Conservation (phyloP, 2,797 vertebrate species). For the Sparidentex hasta region DNA sequence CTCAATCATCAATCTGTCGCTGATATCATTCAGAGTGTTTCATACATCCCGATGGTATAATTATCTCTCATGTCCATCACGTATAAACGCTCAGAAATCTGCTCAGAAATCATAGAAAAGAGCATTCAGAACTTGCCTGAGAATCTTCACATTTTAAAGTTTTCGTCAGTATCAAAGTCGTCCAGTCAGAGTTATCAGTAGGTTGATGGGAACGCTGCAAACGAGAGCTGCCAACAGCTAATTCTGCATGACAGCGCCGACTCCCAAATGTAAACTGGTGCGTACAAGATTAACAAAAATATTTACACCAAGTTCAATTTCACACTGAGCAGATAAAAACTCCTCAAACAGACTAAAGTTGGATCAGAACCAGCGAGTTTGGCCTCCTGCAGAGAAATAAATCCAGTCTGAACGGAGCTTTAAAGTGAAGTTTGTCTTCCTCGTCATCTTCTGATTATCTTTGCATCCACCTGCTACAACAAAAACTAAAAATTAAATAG, state of each 20-base stretch:
- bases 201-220: too few relatives aligned
- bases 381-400: too few relatives aligned
- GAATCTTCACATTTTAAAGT: neutral
- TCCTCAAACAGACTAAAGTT: neutral
- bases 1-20: neutral
- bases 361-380: too few relatives aligned
- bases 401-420: neutral
- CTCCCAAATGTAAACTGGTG: too few relatives aligned
- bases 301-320: too few relatives aligned
- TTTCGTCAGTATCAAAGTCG: neutral
- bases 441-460: constrained; percentile 43
- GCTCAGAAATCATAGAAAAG: neutral
- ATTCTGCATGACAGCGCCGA: neutral
- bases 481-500: constrained; percentile 40
- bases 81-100: too few relatives aligned
- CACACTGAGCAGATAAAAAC: too few relatives aligned
- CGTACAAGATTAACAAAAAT: too few relatives aligned
- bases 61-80: too few relatives aligned
- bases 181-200: neutral
- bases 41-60: neutral
- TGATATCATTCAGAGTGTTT: too few relatives aligned
- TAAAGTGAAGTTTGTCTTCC: neutral
- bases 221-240: too few relatives aligned
- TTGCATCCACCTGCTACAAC: constrained; percentile 17
- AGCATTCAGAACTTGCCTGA: neutral